Evolutionary conservation across 92 coral and sea anemone genomes (phyloP).

Genomic region (Pocillopora meandrina): DNA sequence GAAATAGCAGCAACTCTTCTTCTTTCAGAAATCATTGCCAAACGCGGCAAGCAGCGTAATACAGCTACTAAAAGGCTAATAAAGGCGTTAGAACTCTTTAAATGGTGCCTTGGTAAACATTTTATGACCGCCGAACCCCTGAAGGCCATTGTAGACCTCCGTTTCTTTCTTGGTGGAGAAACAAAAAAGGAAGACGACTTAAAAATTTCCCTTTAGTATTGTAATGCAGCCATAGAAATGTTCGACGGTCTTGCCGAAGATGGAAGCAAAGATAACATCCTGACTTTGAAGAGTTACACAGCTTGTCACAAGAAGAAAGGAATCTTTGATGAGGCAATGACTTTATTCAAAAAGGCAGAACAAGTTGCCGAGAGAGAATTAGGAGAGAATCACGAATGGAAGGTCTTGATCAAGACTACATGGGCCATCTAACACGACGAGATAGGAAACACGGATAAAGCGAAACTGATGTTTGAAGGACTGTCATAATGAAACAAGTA

Average conservation of each 20-base stretch:
- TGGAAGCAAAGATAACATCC: neutral
- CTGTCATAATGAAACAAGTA: no score
- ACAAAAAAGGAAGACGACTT: no score
- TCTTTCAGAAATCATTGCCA: neutral
- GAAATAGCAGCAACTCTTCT: conserved; percentile 6
- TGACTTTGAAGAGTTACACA: conserved; percentile 27
- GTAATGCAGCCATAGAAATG: conserved; percentile 1
- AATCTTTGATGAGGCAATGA: no score
- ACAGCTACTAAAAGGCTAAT: neutral
- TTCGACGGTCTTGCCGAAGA: neutral
- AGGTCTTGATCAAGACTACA: no score
- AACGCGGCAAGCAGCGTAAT: neutral
- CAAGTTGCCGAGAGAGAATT: no score
- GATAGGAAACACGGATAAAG: no score
- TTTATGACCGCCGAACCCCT: conserved; percentile 16
- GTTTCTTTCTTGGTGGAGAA: no score
- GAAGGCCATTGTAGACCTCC: conserved; percentile 2
- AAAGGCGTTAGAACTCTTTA: neutral
- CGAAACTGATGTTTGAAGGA: no score
- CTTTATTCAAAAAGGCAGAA: no score
- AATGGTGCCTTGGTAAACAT: conserved; percentile 7
- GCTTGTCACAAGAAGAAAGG: neutral
- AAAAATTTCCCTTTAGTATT: neutral
- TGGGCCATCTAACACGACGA: no score
- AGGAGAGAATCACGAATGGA: no score